Base-by-base conservation (phyloP, 2,888 invertebrate genomes). In the Idaea dimidiata region DNA sequence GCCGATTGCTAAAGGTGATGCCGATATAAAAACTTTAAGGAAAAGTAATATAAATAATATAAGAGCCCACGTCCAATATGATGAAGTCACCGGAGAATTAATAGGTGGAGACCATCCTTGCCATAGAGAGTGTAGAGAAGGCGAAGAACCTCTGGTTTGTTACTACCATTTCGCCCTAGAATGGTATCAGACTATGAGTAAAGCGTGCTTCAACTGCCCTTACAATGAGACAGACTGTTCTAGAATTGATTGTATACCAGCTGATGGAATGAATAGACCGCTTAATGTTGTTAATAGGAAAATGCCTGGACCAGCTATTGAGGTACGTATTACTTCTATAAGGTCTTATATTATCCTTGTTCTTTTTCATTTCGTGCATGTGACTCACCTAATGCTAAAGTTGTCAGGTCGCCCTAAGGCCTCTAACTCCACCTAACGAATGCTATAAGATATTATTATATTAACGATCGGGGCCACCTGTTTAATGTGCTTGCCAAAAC, bases 181-280 rank as follows among this genome's bases (percentile, higher is more conserved):
- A 82, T 96, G 95, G 94, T 98, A 97, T 84, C 94, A 96, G 72
- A 96, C 97, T 0, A 94, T 97, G 93, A 97, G 97, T 80, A 97
- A 97, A 82, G 98, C 98, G 0, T 98, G 98, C 76, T 97, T 94
- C 78, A 89, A 95, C 74, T 98, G 98, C 79, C 97, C 98, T 0
- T 93, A 89, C 64, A 96, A 96, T 79, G 72, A 87, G 0, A 94
- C 94, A 0, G 97, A 98, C 79, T 98, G 98, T 79, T 88, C 86
- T 58, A 91, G 96, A 60, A 94, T 94, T 0, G 96, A 98, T 80
- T 98, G 98, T 81, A 94, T 98, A 65, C 93, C 97, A 0, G 97
- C 95, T 0, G 97, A 98, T 83, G 98, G 98, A 0, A 93, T 95
- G 56, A 94, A 94, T 64, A 93, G 97, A 67, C 93, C 96, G 0